These are phyloP conservation scores for Portunus trituberculatus DNA, from an alignment of 1,140 invertebrate species.

Conservation along the genomic window DNA sequence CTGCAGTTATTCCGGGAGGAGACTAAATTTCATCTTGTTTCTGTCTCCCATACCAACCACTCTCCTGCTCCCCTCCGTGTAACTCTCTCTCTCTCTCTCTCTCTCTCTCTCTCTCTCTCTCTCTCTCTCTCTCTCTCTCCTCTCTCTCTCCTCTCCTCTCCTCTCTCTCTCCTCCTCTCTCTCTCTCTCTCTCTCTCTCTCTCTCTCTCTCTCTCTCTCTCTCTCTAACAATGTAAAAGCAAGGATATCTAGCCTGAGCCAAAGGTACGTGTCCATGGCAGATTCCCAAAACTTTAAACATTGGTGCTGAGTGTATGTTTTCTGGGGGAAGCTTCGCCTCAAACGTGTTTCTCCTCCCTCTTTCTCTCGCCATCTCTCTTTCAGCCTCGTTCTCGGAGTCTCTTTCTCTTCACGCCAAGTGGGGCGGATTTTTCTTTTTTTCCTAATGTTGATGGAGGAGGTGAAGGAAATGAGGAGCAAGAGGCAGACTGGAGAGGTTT, in stretches of 20 bases:
- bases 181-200: neutral
- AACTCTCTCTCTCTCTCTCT: neutral
- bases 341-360: neutral
- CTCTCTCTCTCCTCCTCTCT: neutral
- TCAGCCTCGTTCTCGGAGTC: neutral
- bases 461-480: too few species aligned
- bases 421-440: neutral
- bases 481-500: neutral
- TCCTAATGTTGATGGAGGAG: neutral
- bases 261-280: constrained; percentile 44
- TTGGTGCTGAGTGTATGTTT: constrained; percentile 35
- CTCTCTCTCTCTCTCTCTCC: neutral
- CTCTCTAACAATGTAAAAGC: neutral
- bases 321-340: neutral
- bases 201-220: neutral
- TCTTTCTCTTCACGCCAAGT: constrained; percentile 11
- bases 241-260: neutral
- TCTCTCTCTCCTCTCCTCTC: neutral
- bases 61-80: neutral
- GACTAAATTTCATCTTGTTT: neutral
- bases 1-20: neutral
- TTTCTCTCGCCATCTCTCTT: neutral
- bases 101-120: neutral
- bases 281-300: constrained; percentile 48
- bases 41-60: neutral